Evolutionary conservation across 2,888 invertebrate genomes (phyloP).

Genomic region (Brachypalpus laphriformis): DNA sequence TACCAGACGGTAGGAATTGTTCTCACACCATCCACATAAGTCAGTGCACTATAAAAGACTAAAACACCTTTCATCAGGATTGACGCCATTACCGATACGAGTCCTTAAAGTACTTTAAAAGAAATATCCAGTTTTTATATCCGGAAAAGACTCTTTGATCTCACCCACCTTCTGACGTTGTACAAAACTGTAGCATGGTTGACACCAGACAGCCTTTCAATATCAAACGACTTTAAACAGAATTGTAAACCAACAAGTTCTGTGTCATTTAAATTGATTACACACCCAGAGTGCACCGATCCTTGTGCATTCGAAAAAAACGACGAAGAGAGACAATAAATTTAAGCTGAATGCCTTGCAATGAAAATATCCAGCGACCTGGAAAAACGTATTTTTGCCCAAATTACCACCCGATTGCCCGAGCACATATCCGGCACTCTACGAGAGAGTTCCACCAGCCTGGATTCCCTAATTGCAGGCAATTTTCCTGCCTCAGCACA

Average conservation of each 20-base stretch:
- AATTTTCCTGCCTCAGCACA: conserved; percentile 34
- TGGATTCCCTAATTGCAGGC: conserved; percentile 42
- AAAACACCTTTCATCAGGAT: no score
- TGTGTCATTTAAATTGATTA: conserved; percentile 11
- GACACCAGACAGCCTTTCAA: neutral
- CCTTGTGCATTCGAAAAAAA: neutral
- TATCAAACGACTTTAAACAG: neutral
- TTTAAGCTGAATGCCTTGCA: conserved; percentile 7
- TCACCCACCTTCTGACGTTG: no score
- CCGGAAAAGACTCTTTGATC: no score
- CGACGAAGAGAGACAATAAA: neutral
- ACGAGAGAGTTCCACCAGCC: neutral
- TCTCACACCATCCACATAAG: no score
- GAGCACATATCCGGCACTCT: neutral
- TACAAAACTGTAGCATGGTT: no score
- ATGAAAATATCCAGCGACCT: conserved; percentile 13
- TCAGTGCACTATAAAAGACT: no score
- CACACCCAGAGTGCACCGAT: neutral
- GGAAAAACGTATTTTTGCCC: conserved; percentile 29
- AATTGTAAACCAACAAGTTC: neutral
- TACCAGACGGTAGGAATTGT: no score
- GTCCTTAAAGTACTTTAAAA: no score
- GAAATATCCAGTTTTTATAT: no score
- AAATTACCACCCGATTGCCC: neutral
- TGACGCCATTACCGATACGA: no score